A percentile compares a stretch with the other conserved stretches of the same genome.
Evolutionary conservation across 2,113 vertebrate genomes (phyloP).

Genomic region (Crotalus helleri): DNA sequence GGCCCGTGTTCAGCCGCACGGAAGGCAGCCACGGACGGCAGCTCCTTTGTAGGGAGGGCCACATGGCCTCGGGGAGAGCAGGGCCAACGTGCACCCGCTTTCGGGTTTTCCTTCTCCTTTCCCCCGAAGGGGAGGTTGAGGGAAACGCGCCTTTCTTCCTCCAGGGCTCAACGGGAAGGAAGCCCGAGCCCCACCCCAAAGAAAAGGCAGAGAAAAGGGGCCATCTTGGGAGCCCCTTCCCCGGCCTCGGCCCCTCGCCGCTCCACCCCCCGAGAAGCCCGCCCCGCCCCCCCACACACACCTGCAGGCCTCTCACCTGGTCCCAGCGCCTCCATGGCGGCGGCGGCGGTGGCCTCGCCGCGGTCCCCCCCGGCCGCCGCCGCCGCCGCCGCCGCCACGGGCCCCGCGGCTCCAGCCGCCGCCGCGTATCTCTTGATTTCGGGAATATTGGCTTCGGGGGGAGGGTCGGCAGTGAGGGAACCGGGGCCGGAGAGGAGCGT

Average conservation of each 20-base stretch:
- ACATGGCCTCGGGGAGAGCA: background rate
- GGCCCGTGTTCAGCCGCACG: background rate
- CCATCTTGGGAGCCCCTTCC: background rate
- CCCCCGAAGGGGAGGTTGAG: too few relatives aligned
- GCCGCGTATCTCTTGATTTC: slow-evolving; percentile 72
- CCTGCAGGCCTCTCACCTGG: slow-evolving; percentile 79
- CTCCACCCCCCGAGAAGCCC: background rate
- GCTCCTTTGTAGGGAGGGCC: background rate
- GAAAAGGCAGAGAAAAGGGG: background rate
- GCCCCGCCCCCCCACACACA: slow-evolving; percentile 16
- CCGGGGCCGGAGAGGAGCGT: background rate
- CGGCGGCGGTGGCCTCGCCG: slow-evolving; percentile 74
- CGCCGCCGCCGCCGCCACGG: slow-evolving; percentile 66
- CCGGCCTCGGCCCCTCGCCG: background rate
- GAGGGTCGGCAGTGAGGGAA: slow-evolving; percentile 40
- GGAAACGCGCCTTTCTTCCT: background rate
- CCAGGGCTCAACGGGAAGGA: background rate
- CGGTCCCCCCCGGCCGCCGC: slow-evolving; percentile 77
- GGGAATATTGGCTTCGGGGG: slow-evolving; percentile 68
- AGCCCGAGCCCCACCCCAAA: background rate
- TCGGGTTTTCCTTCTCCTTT: background rate
- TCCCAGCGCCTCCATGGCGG: slow-evolving; percentile 92
- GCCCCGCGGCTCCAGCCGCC: slow-evolving; percentile 71
- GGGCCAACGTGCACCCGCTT: background rate
- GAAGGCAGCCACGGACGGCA: background rate